These are phyloP conservation scores for Silurus aristotelis DNA, from an alignment of 2,797 vertebrate genomes.

Conservation along the genomic window DNA sequence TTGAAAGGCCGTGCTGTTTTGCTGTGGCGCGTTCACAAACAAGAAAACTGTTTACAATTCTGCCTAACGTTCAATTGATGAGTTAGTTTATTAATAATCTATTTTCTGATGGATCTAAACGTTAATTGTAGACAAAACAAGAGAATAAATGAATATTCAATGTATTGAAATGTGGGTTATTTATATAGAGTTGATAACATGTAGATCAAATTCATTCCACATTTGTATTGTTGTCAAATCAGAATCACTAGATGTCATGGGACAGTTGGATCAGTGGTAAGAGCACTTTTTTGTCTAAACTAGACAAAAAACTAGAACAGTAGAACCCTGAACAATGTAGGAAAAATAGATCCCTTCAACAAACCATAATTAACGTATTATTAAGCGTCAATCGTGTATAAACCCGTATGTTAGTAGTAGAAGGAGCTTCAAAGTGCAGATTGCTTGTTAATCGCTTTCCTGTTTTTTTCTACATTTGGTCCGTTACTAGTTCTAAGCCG, in stretches of 20 bases:
- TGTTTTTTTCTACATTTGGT: not conserved
- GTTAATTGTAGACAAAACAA: too few relatives aligned
- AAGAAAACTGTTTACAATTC: not conserved
- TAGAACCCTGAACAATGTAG: not conserved
- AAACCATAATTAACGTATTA: too few relatives aligned
- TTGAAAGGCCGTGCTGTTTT: not conserved
- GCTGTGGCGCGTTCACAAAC: not conserved
- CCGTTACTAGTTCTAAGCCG: conserved; percentile 66
- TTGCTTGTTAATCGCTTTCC: not conserved
- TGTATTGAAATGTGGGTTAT: too few relatives aligned
- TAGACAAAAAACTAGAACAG: not conserved
- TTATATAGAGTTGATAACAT: not conserved
- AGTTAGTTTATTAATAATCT: not conserved
- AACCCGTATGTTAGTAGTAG: too few relatives aligned
- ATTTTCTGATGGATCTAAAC: not conserved
- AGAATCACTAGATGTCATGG: not conserved
- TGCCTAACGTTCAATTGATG: not conserved
- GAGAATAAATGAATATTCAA: too few relatives aligned
- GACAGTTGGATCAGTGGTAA: not conserved
- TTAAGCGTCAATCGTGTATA: too few relatives aligned
- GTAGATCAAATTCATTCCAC: not conserved
- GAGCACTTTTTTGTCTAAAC: not conserved
- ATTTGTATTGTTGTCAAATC: not conserved
- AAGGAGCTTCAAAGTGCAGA: not conserved
- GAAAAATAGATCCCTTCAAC: not conserved